Percentiles rank a stretch among this genome's conserved stretches.
Conservation (phyloP, 2,113 vertebrate genomes). For the Osmerus mordax region DNA sequence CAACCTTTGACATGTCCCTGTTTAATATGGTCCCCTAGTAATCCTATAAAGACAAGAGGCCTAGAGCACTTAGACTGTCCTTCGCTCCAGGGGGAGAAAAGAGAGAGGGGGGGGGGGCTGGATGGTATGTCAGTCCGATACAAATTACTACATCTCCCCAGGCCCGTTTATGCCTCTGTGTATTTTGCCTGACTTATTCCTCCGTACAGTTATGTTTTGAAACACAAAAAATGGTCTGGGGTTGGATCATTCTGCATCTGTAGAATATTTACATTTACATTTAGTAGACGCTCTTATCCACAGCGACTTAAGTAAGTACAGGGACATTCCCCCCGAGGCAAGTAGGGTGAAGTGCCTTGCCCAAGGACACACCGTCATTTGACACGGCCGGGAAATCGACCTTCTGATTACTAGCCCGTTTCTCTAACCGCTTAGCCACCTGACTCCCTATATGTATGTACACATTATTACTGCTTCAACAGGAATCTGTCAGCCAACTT, state of each 20-base stretch:
- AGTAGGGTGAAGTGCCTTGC: too few species aligned
- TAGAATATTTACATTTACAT: too few species aligned
- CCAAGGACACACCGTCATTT: too few species aligned
- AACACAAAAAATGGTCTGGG: neutral
- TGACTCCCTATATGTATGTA: too few species aligned
- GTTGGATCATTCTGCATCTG: neutral
- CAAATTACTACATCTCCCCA: conserved; percentile 14
- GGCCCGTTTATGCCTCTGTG: neutral
- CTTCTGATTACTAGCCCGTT: too few species aligned
- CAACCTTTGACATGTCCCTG: conserved; percentile 60
- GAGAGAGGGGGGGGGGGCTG: conserved; percentile 13
- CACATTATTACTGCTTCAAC: too few species aligned
- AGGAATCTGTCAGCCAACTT: too few species aligned
- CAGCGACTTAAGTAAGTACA: too few species aligned
- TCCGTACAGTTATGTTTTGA: neutral
- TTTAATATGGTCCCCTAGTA: conserved; percentile 56
- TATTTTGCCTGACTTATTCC: neutral
- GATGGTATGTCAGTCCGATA: conserved; percentile 29
- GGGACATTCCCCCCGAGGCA: too few species aligned
- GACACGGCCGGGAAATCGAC: too few species aligned
- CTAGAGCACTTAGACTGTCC: conserved; percentile 55
- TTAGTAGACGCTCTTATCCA: too few species aligned
- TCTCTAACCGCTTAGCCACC: too few species aligned
- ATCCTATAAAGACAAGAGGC: conserved; percentile 59
- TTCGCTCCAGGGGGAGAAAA: conserved; percentile 3